These are phyloP conservation scores for Cervus canadensis DNA, from an alignment of 2,113 vertebrate species.

Conservation along the genomic window DNA sequence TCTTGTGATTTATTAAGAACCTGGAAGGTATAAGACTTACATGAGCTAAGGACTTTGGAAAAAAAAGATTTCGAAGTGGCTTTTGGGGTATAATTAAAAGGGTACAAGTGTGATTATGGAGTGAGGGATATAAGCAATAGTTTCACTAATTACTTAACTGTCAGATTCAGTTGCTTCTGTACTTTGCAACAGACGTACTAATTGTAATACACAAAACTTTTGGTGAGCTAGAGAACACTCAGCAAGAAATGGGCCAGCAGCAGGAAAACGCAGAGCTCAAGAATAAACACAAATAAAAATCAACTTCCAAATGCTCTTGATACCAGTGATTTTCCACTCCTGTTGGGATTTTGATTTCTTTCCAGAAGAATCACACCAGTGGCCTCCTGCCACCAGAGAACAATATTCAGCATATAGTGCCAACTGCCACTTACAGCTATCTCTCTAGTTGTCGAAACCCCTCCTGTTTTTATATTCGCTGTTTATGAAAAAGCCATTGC, in stretches of 20 bases:
- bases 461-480: not conserved
- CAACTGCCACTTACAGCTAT: not conserved
- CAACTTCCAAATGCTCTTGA: not conserved
- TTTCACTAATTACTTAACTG: not conserved
- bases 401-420: not conserved
- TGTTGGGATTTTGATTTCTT: slow-evolving; percentile 49
- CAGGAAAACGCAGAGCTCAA: not conserved
- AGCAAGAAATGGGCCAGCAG: not conserved
- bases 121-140: not conserved
- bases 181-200: not conserved
- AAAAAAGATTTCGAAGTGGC: not conserved
- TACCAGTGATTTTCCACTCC: slow-evolving; percentile 67
- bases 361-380: slow-evolving; percentile 55
- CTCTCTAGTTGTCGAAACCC: not conserved
- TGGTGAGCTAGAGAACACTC: not conserved
- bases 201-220: not conserved
- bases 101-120: not conserved
- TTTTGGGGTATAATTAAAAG: not conserved
- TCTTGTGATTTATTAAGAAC: not conserved
- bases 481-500: not conserved
- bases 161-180: not conserved
- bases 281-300: slow-evolving; percentile 23
- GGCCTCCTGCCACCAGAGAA: slow-evolving; percentile 46
- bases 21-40: not conserved
- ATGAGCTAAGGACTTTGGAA: not conserved